A percentile compares a stretch with the other conserved stretches of the same genome.
phyloP scores from a whole-genome alignment of 1,140 invertebrate genomes.

The Heliconius nattereri region DNA sequence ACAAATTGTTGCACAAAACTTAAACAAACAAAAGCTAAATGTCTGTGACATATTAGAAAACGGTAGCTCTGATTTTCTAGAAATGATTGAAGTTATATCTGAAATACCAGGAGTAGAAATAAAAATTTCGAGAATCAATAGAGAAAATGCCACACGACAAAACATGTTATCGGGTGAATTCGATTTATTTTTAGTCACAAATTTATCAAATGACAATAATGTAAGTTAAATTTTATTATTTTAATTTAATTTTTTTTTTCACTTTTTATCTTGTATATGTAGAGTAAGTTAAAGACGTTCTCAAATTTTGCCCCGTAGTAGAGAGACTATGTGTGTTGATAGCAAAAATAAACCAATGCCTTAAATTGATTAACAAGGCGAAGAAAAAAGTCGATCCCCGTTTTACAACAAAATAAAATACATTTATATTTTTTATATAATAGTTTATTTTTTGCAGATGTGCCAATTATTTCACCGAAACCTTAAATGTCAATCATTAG shows the following conservation, averaged over 20 bases:
- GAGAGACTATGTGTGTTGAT: too few species aligned
- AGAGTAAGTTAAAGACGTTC: too few species aligned
- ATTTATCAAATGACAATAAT: conserved; percentile 40
- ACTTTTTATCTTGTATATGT: too few species aligned
- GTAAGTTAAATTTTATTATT: conserved; percentile 31
- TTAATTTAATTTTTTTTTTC: too few species aligned
- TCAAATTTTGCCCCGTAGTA: too few species aligned
- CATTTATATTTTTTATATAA: too few species aligned
- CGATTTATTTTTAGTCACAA: conserved; percentile 36
- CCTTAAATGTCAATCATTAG: conserved; percentile 35
- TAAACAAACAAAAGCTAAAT: conserved; percentile 36
- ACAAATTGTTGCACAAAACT: conserved; percentile 42
- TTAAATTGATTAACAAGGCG: too few species aligned
- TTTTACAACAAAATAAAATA: too few species aligned
- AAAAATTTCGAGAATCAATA: neutral
- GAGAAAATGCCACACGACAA: neutral
- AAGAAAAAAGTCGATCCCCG: too few species aligned
- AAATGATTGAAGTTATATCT: conserved; percentile 9
- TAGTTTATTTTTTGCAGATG: conserved; percentile 27
- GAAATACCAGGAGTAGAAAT: neutral
- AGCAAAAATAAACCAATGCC: too few species aligned
- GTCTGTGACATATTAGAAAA: conserved; percentile 35
- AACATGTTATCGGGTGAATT: neutral
- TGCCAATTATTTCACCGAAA: conserved; percentile 37
- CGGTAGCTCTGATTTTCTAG: conserved; percentile 11